These are phyloP conservation scores for Leptatherina wallacei DNA, from an alignment of 2,797 vertebrate species.

Conservation along the genomic window DNA sequence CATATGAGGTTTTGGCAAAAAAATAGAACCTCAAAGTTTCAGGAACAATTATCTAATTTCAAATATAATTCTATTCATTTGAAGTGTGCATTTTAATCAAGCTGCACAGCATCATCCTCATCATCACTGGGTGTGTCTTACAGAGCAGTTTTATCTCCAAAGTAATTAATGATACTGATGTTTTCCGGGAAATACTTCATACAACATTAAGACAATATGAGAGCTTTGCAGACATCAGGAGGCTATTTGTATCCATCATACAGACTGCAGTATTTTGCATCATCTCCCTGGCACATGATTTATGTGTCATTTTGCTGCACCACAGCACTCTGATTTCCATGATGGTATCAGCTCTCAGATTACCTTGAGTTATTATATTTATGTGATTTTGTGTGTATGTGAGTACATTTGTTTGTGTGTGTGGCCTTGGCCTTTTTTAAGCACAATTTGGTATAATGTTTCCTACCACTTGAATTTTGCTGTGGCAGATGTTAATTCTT, in stretches of 20 bases:
- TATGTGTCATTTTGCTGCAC: conserved; percentile 70
- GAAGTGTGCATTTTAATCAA: neutral
- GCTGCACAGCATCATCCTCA: neutral
- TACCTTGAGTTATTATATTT: conserved; percentile 61
- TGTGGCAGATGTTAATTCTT: conserved; percentile 30
- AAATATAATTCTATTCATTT: neutral
- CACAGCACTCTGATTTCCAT: conserved; percentile 58
- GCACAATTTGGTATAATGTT: conserved; percentile 33
- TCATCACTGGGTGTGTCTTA: neutral
- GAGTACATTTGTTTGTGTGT: conserved; percentile 1
- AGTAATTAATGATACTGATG: conserved; percentile 35
- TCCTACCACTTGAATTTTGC: conserved; percentile 10
- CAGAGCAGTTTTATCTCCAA: conserved; percentile 22
- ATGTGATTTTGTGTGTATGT: conserved; percentile 17
- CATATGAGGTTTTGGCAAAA: too few relatives aligned
- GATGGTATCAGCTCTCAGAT: conserved; percentile 73
- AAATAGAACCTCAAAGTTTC: too few relatives aligned
- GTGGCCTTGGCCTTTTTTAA: conserved; percentile 36
- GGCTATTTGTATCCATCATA: conserved; percentile 74
- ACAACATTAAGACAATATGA: conserved; percentile 57
- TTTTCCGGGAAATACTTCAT: conserved; percentile 18
- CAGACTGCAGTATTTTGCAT: conserved; percentile 60
- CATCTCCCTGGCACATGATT: conserved; percentile 67
- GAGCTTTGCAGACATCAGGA: conserved; percentile 52
- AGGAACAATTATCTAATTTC: neutral